These are phyloP conservation scores for Euphysa ruthae DNA, from an alignment of 30 jellyfish, hydroid and myxozoan species.

Conservation along the genomic window DNA sequence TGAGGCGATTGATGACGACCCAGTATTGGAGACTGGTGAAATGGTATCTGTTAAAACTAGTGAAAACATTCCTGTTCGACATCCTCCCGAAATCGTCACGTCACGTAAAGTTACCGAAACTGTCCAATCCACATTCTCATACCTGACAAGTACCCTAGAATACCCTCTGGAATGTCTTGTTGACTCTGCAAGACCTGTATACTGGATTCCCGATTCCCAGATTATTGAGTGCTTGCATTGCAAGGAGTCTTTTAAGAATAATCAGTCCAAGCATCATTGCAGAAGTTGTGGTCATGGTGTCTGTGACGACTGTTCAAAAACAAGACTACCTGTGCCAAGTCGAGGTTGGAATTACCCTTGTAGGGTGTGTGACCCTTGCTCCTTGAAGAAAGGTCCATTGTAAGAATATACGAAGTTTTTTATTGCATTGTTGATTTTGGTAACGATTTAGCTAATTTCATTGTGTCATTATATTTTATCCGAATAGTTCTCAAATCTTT, in stretches of 20 bases:
- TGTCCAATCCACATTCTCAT: conserved; percentile 85
- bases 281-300: conserved; percentile 90
- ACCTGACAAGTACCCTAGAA: conserved; percentile 78
- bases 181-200: conserved; percentile 85
- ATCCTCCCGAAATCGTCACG: conserved; percentile 80
- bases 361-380: conserved; percentile 76
- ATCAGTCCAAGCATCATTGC: conserved; percentile 85
- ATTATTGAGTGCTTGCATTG: conserved; percentile 50
- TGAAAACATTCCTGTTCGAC: conserved; percentile 67
- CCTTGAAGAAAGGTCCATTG: conserved; percentile 48
- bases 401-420: no score
- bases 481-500: no score
- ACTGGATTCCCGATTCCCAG: conserved; percentile 89
- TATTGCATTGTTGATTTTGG: no score
- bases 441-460: no score
- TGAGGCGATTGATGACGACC: conserved; percentile 91
- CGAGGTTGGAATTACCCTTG: conserved; percentile 98
- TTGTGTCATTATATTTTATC: no score
- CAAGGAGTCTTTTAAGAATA: conserved; percentile 37
- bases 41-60: conserved; percentile 71
- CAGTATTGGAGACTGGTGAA: conserved; percentile 88
- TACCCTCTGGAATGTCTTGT: conserved; percentile 80
- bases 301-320: conserved; percentile 72
- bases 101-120: conserved; percentile 78
- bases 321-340: conserved; percentile 86